Evolutionary conservation across 2,113 vertebrate species (phyloP).

Genomic region (Microtus richardsoni): DNA sequence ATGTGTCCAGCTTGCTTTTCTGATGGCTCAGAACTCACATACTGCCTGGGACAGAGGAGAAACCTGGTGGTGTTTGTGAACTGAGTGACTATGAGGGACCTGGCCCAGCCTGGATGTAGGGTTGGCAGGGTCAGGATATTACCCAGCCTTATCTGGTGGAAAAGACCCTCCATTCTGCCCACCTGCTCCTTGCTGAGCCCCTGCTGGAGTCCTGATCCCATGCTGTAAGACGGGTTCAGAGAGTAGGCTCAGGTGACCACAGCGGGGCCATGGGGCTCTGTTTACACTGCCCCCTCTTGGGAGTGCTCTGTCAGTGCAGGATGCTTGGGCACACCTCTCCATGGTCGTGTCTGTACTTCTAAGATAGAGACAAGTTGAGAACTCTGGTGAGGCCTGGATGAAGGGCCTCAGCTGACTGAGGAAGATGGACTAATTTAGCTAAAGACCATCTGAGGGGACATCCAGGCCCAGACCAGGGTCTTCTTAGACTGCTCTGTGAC

Average conservation of each 20-base stretch:
- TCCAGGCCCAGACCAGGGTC: background rate
- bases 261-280: background rate
- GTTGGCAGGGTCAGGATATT: background rate
- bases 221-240: background rate
- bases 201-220: background rate
- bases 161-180: background rate
- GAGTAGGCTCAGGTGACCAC: background rate
- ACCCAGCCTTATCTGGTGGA: background rate
- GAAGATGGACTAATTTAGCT: background rate
- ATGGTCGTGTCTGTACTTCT: background rate
- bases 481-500: background rate
- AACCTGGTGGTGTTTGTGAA: background rate
- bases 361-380: background rate
- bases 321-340: too few relatives aligned
- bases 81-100: background rate
- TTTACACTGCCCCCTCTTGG: background rate
- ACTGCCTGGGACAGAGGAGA: background rate
- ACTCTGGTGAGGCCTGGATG: background rate
- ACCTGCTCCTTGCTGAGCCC: background rate
- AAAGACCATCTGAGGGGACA: background rate
- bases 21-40: background rate
- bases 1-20: background rate
- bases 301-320: background rate
- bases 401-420: background rate
- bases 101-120: background rate